These are phyloP conservation scores for Holcopasites calliopsidis DNA, from an alignment of 1,140 invertebrate genomes.

Conservation along the genomic window DNA sequence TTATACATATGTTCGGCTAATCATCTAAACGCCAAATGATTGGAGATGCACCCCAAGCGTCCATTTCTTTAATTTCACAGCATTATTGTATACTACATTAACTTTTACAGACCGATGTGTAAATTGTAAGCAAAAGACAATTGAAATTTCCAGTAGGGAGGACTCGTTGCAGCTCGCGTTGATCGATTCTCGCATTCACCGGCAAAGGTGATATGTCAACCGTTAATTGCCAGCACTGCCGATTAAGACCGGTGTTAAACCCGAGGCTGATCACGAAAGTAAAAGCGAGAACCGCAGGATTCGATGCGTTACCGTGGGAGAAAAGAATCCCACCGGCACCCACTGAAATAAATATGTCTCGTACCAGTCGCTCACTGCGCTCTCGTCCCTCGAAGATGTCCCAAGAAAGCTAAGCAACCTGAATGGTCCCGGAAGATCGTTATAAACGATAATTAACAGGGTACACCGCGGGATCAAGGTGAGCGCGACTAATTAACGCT, in stretches of 20 bases:
- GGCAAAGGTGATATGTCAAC: slow-evolving; percentile 9
- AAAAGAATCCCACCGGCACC: slow-evolving; percentile 2
- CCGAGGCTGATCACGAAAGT: slow-evolving; percentile 2
- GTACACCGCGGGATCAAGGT: slow-evolving; percentile 23
- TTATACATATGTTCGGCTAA: too few relatives aligned
- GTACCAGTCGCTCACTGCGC: neutral
- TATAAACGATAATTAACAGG: slow-evolving; percentile 44
- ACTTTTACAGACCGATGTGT: neutral
- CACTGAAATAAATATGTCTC: slow-evolving; percentile 39
- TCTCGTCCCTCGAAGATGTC: slow-evolving; percentile 1
- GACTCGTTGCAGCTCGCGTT: neutral
- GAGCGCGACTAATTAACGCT: slow-evolving; percentile 45
- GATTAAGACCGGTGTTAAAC: slow-evolving; percentile 36
- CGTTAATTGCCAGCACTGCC: slow-evolving; percentile 39
- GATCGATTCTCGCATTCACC: slow-evolving; percentile 37
- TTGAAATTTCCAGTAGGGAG: too few relatives aligned
- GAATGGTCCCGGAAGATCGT: slow-evolving; percentile 37
- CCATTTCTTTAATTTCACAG: too few relatives aligned
- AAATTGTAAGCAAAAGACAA: slow-evolving; percentile 20
- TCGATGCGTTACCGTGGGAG: slow-evolving; percentile 33
- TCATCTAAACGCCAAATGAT: too few relatives aligned
- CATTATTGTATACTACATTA: too few relatives aligned
- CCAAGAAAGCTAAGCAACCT: slow-evolving; percentile 3
- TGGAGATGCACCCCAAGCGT: too few relatives aligned
- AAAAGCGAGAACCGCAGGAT: neutral